Evolutionary conservation across 1,140 invertebrate species (phyloP), one percentile per base, ranked within the genome.

Genomic region (Tetraneura akinire): DNA sequence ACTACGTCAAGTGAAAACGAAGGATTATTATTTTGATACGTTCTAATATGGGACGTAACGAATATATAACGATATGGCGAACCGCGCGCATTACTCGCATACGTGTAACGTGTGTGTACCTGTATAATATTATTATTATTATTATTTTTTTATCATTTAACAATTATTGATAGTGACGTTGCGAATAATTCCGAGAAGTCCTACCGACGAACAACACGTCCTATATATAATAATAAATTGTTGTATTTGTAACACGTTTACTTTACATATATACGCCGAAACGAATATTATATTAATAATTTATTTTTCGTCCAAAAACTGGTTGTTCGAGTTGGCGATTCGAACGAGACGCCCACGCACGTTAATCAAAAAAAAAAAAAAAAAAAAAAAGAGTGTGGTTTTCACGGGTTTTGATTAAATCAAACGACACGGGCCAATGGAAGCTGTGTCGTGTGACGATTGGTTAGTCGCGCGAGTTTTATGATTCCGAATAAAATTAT

Each of bases 401-500:
- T 62, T 78, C 21, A 60, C 55, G 23, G 57, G 14, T 62, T 78
- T 78, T 45, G 74, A 78, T 78, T 78, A 60, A 78, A 78, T 78
- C 29, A 62, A 29, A 51, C 47, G 26, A 57, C 37, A 78, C 55
- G 74, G 53, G 42, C 74, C 74, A 78, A 78, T 78, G 55, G 74
- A 78, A 60, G 74, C 53, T 78, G 74, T 16, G 42, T 14, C 74
- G 55, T 47, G 74, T 47, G 55, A 78, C 55, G 51, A 60, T 78
- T 78, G 74, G 74, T n/a, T 26, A 37, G 37, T 42, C 18, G 53
- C 18, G 53, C 55, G n/a, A 32, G 37, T 57, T 78, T 78, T 78
- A 78, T 60, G 53, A 78, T 78, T 78, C 37, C 23, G 21, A 78
- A 78, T 78, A 78, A 62, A 60, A 78, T 78, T 78, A 78, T 78